Evolutionary conservation across 1,140 invertebrate genomes (phyloP), one percentile per base, ranked within the genome.

Genomic region (Gonatopus flavifemur): DNA sequence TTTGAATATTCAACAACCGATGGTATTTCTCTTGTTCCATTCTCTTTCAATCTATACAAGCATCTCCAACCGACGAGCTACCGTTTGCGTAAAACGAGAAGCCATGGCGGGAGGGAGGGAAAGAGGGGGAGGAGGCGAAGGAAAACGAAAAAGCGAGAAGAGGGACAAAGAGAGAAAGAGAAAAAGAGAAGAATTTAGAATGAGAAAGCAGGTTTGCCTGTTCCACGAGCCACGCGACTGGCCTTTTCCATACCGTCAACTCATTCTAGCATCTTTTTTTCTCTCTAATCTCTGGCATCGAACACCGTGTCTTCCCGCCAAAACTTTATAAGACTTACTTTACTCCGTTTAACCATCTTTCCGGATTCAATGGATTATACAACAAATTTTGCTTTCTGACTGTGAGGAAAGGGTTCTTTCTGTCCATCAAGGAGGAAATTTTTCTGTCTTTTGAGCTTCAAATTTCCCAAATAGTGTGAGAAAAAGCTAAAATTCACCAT

Each of bases 131-230:
- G 18, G 16, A 18, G 18, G 20, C 10, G 7, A 3, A 43, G 38
- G 45, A 51, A 51, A 42, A 54, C 38, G 48, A 52, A 52, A 48
- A 49, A 42, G 44, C 39, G 19, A 31, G 28, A 33, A 28, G 16
- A 20, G 21, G 44, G 38, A 43, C 37, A 37, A 33, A 22, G 35
- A 45, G 40, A 41, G 43, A 46, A 61, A 49, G 39, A 57, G 45
- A 49, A 56, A 63, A 28, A 46, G 25, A 40, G 38, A 54, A 57
- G 46, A 48, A 52, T 57, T 49, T 62, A 64, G 60, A 69, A 67
- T 63, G 65, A 64, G 68, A 70, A 67, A 73, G 72, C 70, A 72
- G 69, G 70, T 74, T 72, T 55, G n/a, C n/a, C n/a, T n/a, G n/a
- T n/a, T n/a, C n/a, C n/a, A n/a, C n/a, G 47, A 57, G 72, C 70